These are phyloP conservation scores for Drosophila paramelanica DNA, from an alignment of 2,888 invertebrate genomes.

Conservation along the genomic window DNA sequence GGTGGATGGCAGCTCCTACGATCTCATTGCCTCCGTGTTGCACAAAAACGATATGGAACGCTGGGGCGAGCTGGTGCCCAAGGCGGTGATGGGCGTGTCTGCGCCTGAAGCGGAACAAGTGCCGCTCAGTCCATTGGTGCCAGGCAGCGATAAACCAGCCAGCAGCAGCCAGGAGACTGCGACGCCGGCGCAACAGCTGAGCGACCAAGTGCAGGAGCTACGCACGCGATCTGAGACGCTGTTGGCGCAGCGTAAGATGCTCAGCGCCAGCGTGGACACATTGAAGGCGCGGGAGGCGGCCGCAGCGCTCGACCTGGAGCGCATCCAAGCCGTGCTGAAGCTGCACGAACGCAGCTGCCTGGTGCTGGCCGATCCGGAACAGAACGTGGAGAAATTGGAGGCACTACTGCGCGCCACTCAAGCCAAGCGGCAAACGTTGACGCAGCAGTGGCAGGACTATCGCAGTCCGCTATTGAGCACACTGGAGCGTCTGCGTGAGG, in stretches of 20 bases:
- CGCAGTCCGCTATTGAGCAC: conserved; percentile 87
- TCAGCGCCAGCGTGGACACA: conserved; percentile 40
- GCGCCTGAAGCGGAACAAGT: conserved; percentile 12
- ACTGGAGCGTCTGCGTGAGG: conserved; percentile 72
- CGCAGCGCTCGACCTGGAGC: conserved; percentile 64
- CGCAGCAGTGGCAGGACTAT: conserved; percentile 91
- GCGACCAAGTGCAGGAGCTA: conserved; percentile 64
- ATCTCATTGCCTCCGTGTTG: conserved; percentile 79
- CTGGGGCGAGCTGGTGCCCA: conserved; percentile 38
- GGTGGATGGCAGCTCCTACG: conserved; percentile 66
- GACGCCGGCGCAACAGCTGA: conserved; percentile 57
- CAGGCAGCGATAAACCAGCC: conserved; percentile 1
- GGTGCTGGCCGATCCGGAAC: conserved; percentile 88
- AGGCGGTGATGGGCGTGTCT: conserved; percentile 16
- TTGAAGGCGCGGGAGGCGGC: conserved; percentile 62
- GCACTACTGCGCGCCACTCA: conserved; percentile 87
- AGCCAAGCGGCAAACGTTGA: conserved; percentile 88
- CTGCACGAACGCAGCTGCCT: conserved; percentile 88
- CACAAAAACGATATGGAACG: conserved; percentile 79
- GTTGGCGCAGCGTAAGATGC: conserved; percentile 56
- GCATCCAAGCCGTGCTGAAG: conserved; percentile 85
- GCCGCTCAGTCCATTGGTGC: neutral
- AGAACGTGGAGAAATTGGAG: conserved; percentile 87
- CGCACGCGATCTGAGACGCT: conserved; percentile 61
- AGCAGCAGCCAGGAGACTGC: neutral